Conservation (phyloP, 1,140 invertebrate species). For the Daktulosphaira vitifoliae region DNA sequence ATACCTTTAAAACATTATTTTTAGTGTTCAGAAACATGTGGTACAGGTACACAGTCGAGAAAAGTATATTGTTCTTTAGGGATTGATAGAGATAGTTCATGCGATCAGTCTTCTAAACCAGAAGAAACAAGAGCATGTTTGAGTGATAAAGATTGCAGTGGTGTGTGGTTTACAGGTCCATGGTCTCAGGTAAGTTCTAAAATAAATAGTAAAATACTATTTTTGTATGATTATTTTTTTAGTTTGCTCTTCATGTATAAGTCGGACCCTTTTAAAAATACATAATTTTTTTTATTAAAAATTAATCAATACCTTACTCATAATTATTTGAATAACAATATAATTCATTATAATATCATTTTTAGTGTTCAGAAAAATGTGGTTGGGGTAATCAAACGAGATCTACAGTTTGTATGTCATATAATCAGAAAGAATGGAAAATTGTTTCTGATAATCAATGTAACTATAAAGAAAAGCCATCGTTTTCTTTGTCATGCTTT, state of each 20-base stretch:
- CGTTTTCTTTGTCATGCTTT: constrained; percentile 43
- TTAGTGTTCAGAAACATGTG: constrained; percentile 52
- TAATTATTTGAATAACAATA: too few species aligned
- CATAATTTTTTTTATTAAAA: too few species aligned
- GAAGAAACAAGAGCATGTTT: constrained; percentile 48
- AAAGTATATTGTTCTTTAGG: constrained; percentile 53
- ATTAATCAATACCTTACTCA: too few species aligned
- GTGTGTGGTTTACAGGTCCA: constrained; percentile 54
- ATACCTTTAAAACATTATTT: constrained; percentile 44
- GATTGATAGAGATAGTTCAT: constrained; percentile 42
- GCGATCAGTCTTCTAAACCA: constrained; percentile 47
- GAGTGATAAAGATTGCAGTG: constrained; percentile 50
- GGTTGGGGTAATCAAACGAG: constrained; percentile 53
- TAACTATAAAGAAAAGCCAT: constrained; percentile 40
- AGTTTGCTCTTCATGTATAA: too few species aligned
- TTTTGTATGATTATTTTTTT: too few species aligned
- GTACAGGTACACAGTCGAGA: constrained; percentile 54
- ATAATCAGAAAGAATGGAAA: constrained; percentile 42
- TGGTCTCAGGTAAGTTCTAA: constrained; percentile 48
- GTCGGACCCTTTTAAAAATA: too few species aligned
- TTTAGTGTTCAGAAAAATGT: constrained; percentile 54
- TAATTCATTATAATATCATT: too few species aligned
- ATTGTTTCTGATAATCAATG: constrained; percentile 41
- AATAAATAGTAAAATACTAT: too few species aligned
- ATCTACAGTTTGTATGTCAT: constrained; percentile 51